Base-by-base conservation (phyloP, 1,140 invertebrate species). In the Heliconius congener region DNA sequence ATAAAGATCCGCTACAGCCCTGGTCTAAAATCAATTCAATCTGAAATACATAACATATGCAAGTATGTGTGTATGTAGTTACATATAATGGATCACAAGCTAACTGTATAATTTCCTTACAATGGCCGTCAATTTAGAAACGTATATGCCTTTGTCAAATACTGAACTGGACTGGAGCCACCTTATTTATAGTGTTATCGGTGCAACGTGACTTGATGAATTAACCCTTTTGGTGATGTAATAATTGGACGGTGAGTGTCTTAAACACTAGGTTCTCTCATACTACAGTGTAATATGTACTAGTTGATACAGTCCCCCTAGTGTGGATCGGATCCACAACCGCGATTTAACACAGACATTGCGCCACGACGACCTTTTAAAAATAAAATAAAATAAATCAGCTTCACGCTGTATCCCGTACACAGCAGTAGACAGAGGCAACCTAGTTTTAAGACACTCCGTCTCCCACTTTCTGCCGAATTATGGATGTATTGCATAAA, bases 51-150 rank as follows among this genome's bases (percentile, higher is more conserved):
- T 46, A 46, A 13, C 42, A 18, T n/a, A 19, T 55, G 52, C 16
- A 55, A 6, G 52, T 55, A 6, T 57, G 55, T 23, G 3, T 1
- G 11, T 66, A 27, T 19, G 50, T 52, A 52, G 50, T 19, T 52
- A 52, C 6, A 52, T 46, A 5, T 13, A 46, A 46, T 3, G 13
- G 50, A 52, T 52, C 50, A 23, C 60, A 30, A 11, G 27, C 11
- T 16, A 66, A 66, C 11, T 30, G 11, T 66, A 66, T 66, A 66
- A 66, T 66, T 66, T 66, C 60, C 27, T 27, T 66, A 66, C 60
- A 66, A 66, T 66, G 11, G 60, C 9, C 23, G 60, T 30, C 60
- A 66, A 66, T 66, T 66, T 66, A 66, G 30, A 30, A 66, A 66
- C 60, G 60, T 30, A 30, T 66, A 30, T 66, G 27, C 60, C 60